Percentiles rank a stretch among this genome's conserved stretches.
Evolutionary conservation across 2,113 vertebrate species (phyloP).

Genomic region (Chaetura pelagica): DNA sequence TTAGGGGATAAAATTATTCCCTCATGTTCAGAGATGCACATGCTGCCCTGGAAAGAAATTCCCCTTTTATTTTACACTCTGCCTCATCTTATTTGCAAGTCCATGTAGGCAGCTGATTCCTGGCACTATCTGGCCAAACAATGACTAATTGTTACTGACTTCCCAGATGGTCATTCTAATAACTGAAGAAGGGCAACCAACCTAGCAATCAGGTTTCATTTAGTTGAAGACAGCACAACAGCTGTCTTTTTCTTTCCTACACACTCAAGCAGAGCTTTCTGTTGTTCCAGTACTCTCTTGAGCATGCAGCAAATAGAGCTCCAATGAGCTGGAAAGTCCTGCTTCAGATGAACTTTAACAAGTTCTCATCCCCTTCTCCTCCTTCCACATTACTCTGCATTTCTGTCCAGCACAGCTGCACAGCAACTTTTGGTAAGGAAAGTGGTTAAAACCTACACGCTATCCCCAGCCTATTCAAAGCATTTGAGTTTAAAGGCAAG

Average conservation of each 20-base stretch:
- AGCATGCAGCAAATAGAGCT: slow-evolving; percentile 9
- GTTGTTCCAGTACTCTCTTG: not conserved
- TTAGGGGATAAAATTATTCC: not conserved
- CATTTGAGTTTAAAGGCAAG: not conserved
- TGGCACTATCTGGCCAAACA: slow-evolving; percentile 44
- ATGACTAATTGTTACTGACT: slow-evolving; percentile 57
- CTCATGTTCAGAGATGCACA: not conserved
- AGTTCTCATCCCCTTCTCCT: not conserved
- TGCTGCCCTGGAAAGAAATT: not conserved
- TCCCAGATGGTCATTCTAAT: slow-evolving; percentile 70
- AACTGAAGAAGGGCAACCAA: slow-evolving; percentile 44
- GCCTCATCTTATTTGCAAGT: not conserved
- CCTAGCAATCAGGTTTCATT: slow-evolving; percentile 50
- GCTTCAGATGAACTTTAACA: not conserved
- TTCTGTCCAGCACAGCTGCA: not conserved
- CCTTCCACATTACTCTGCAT: not conserved
- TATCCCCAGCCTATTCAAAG: not conserved
- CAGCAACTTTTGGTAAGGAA: not conserved
- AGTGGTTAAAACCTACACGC: fast-evolving
- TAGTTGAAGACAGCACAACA: slow-evolving; percentile 42
- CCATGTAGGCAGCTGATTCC: slow-evolving; percentile 9
- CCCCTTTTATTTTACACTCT: not conserved
- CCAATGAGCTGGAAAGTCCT: slow-evolving; percentile 45
- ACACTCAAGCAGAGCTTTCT: slow-evolving; percentile 11
- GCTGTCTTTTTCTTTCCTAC: slow-evolving; percentile 53